Percentiles rank a stretch among this genome's conserved stretches.
These are phyloP conservation scores for Anastrepha obliqua DNA, from an alignment of 1,140 invertebrate genomes.

Conservation along the genomic window DNA sequence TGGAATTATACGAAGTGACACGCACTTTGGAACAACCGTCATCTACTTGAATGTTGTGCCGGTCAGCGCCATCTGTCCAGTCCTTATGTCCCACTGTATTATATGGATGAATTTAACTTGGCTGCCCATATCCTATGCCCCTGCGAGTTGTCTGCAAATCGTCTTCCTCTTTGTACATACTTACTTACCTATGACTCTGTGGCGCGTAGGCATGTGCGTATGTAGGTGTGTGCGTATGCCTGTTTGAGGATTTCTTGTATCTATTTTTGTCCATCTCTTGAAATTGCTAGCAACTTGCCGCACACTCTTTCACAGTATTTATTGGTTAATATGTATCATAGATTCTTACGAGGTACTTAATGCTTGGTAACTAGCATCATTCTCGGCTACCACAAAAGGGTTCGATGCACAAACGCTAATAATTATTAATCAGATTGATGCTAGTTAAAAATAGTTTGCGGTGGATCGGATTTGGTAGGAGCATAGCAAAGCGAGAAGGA, in stretches of 20 bases:
- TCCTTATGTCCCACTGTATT: neutral
- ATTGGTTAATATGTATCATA: conserved; percentile 29
- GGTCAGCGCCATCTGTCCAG: neutral
- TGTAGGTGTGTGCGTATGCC: neutral
- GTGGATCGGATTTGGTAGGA: conserved; percentile 3
- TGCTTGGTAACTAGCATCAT: neutral
- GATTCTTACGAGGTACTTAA: neutral
- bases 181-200: too few species aligned
- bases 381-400: conserved; percentile 31
- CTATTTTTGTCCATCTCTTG: conserved; percentile 27
- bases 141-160: neutral
- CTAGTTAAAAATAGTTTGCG: conserved; percentile 46
- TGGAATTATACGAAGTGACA: neutral
- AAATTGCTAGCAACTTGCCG: neutral
- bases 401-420: conserved; percentile 2
- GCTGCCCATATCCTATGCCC: neutral
- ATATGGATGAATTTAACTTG: neutral
- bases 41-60: neutral
- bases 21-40: neutral
- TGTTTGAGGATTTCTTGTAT: neutral
- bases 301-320: neutral
- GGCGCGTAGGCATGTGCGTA: neutral
- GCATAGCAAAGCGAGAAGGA: neutral
- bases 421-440: conserved; percentile 4
- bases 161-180: neutral